Conservation (phyloP, 1,140 invertebrate species). For the Babylonia areolata region DNA sequence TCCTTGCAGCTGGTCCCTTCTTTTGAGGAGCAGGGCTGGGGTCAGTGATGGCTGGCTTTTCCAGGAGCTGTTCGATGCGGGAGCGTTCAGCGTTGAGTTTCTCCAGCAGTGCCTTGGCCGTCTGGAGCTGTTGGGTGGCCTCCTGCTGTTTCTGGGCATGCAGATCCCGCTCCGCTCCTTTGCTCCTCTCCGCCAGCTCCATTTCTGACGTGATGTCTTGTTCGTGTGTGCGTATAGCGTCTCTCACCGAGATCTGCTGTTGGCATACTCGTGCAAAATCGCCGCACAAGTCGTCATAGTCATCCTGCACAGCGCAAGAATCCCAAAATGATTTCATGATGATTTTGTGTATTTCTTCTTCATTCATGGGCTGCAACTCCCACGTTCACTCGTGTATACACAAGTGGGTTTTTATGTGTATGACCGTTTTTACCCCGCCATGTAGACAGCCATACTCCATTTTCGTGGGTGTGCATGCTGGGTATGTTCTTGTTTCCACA, state of each 20-base stretch:
- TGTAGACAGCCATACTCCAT: too few species aligned
- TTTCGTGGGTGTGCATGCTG: too few species aligned
- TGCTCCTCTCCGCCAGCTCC: conserved; percentile 39
- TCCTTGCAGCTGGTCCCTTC: background rate
- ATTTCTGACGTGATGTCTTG: conserved; percentile 55
- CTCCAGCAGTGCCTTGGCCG: conserved; percentile 18
- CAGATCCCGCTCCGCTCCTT: conserved; percentile 13
- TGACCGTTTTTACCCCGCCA: too few species aligned
- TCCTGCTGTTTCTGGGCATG: conserved; percentile 24
- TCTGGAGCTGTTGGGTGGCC: conserved; percentile 12
- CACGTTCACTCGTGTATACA: too few species aligned
- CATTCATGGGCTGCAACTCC: too few species aligned
- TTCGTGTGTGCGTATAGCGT: conserved; percentile 49
- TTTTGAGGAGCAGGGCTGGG: background rate
- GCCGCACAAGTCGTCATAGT: conserved; percentile 59
- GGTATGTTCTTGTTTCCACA: too few species aligned
- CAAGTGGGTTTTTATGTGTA: too few species aligned
- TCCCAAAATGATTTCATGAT: background rate
- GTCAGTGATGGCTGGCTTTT: background rate
- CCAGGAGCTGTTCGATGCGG: conserved; percentile 25
- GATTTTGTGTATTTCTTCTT: too few species aligned
- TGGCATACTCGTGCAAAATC: conserved; percentile 61
- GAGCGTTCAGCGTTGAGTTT: conserved; percentile 24
- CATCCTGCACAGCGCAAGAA: conserved; percentile 49
- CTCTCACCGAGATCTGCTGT: conserved; percentile 49